Conservation (phyloP, 2,888 invertebrate genomes). For the Caenorhabditis doughertyi region DNA sequence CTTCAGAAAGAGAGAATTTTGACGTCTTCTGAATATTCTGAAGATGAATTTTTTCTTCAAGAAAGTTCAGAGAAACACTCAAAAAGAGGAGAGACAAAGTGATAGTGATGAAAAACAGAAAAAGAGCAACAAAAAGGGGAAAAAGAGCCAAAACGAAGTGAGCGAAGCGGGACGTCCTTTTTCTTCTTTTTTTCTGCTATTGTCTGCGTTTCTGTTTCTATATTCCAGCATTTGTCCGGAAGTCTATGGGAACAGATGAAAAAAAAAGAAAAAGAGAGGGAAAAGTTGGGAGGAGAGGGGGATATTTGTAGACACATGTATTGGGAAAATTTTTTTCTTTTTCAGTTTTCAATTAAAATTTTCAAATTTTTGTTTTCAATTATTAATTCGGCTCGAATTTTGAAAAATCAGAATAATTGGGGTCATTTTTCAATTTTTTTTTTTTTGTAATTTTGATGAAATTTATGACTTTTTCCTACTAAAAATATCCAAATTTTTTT, state of each 20-base stretch:
- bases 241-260: slow-evolving; percentile 34
- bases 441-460: no score
- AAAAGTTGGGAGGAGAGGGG: background rate
- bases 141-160: background rate
- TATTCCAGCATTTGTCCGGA: slow-evolving; percentile 16
- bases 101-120: background rate
- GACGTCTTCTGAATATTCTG: slow-evolving; percentile 7
- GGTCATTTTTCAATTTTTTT: no score
- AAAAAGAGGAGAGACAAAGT: background rate
- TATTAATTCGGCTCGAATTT: no score
- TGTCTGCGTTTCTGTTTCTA: background rate
- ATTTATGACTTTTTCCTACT: no score
- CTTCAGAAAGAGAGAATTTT: no score
- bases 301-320: no score
- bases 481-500: no score
- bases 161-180: background rate
- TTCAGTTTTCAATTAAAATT: no score
- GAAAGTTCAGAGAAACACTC: background rate
- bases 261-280: background rate
- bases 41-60: background rate
- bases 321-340: no score
- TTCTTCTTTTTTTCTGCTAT: background rate
- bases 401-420: no score
- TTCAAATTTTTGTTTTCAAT: no score
- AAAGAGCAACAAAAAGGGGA: background rate